Evolutionary conservation across 2,888 invertebrate species (phyloP), one percentile per base, ranked within the genome.

Genomic region (Eupsilia transversa): DNA sequence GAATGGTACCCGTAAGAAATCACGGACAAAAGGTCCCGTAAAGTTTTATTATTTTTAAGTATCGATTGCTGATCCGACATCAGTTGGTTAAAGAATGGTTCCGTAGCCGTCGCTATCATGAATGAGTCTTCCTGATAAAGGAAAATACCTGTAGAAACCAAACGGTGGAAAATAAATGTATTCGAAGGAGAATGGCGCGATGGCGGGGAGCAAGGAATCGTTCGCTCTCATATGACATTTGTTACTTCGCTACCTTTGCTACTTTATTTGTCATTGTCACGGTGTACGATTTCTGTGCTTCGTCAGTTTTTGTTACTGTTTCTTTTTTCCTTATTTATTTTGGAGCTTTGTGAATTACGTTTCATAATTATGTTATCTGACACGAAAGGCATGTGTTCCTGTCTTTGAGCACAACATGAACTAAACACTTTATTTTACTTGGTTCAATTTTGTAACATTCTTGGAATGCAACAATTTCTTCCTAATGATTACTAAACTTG

Each of bases 41-140:
- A 88, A 80, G 74, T 79, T 87, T 79, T 80, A 85, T 81, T 85
- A 76, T 76, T n/a, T n/a, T n/a, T n/a, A 72, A 80, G 85, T 81
- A 81, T 70, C 60, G 77, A 72, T 80, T 70, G 77, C 76, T 76
- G 77, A 79, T 79, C 68, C 77, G 67, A 83, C 78, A 75, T 78
- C 82, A 86, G 80, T 84, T 79, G 80, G 81, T 84, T 85, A 74
- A 85, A 83, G 83, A 89, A 89, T 89, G 87, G 74, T 69, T 65
- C 35, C 60, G 57, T 59, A 76, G 69, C 57, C 84, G 82, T 82
- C 75, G 82, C 91, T 89, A 91, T 89, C 92, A 89, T 91, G 92
- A 93, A 92, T 91, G 92, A 92, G 90, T 91, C 89, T 78, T 88
- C 86, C 90, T 91, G 93, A 93, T 93, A 93, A 93, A 92, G 91